phyloP scores from a whole-genome alignment of 30 jellyfish, hydroid and myxozoan species.

The Rhopilema esculentum region DNA sequence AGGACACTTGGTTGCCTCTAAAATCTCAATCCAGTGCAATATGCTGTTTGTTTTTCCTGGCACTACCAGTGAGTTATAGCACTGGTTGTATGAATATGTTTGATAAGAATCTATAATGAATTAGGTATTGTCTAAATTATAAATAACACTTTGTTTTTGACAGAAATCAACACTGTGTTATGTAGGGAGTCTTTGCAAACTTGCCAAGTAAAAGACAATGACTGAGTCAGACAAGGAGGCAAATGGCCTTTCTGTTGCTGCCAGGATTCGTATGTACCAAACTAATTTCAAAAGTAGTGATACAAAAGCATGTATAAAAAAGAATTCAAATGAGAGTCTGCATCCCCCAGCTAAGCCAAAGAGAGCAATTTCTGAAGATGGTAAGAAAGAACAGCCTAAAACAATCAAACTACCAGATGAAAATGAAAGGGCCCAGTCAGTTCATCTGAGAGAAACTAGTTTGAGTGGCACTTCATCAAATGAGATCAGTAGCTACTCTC shows the following conservation, averaged over 20 bases:
- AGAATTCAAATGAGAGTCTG: slow-evolving; percentile 9
- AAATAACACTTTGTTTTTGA: too few relatives aligned
- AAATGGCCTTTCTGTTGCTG: slow-evolving; percentile 65
- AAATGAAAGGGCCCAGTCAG: neutral
- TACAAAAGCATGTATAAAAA: neutral
- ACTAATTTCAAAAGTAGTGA: slow-evolving; percentile 25
- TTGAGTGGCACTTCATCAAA: neutral
- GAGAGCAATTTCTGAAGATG: neutral
- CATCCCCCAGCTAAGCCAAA: neutral
- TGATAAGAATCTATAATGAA: too few relatives aligned
- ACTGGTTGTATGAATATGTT: too few relatives aligned
- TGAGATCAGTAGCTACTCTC: neutral
- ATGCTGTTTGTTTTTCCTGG: too few relatives aligned
- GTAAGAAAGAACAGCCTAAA: neutral
- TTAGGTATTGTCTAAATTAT: too few relatives aligned
- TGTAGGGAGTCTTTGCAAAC: neutral
- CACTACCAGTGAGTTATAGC: too few relatives aligned
- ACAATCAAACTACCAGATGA: too few relatives aligned
- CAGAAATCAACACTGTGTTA: too few relatives aligned
- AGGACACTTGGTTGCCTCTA: too few relatives aligned
- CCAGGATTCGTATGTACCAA: slow-evolving; percentile 73
- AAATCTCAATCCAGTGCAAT: too few relatives aligned
- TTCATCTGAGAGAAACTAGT: neutral
- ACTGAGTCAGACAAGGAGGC: slow-evolving; percentile 44
- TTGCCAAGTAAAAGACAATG: slow-evolving; percentile 6